Percentiles rank a stretch among this genome's conserved stretches.
These are phyloP conservation scores for Halisarca cf. caerulea DNA, from an alignment of 37 sponge, comb jelly and placozoan species.

Conservation along the genomic window DNA sequence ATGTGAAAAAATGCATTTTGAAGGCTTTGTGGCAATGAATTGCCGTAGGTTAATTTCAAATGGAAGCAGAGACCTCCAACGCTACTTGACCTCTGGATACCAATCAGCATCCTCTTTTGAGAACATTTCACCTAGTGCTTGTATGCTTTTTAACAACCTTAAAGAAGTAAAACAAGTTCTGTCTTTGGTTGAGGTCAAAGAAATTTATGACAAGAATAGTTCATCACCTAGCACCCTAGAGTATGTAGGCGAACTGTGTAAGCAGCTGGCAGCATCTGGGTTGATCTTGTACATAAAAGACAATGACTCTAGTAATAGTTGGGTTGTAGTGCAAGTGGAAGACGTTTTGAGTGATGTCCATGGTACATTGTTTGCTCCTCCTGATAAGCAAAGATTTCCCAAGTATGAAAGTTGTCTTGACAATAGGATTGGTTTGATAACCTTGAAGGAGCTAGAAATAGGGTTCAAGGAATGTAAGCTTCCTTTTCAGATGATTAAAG, in stretches of 20 bases:
- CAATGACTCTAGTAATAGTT: not conserved
- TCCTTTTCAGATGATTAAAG: not conserved
- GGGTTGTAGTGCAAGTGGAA: not conserved
- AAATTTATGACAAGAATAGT: not conserved
- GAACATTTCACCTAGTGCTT: not conserved
- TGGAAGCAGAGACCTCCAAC: not conserved
- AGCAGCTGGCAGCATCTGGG: not conserved
- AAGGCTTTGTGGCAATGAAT: not conserved
- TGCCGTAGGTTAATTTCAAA: not conserved
- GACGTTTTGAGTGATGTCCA: not conserved
- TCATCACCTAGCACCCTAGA: too few species aligned
- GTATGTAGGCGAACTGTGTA: not conserved
- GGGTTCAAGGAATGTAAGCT: not conserved
- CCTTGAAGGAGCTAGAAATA: not conserved
- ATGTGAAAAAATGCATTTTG: not conserved
- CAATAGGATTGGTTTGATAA: not conserved
- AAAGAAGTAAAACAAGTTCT: not conserved
- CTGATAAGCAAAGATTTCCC: not conserved
- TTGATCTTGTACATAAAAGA: not conserved
- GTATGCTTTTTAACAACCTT: not conserved
- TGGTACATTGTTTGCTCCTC: constrained; percentile 12
- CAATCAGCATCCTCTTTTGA: too few species aligned
- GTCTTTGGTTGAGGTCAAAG: not conserved
- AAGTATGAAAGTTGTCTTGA: not conserved
- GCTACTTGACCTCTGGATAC: too few species aligned